Evolutionary conservation across 2,888 invertebrate genomes (phyloP), one percentile per base, ranked within the genome.

Genomic region (Limnephilus auricula): DNA sequence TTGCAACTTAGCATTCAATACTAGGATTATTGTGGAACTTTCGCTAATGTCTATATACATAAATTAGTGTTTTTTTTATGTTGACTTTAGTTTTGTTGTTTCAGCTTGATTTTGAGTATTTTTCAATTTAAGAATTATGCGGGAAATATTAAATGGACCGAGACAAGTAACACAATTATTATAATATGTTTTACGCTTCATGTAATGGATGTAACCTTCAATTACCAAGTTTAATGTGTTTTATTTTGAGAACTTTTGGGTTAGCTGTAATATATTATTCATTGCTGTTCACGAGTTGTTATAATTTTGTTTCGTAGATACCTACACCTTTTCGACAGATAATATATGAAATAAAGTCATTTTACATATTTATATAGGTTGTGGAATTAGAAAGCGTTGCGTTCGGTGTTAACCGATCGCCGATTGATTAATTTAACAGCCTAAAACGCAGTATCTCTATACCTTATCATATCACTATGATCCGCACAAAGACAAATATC

Each of bases 1-100:
- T 82, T 82, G 34, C 30, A 15, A 45, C 85, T 85, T 85, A 85
- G 25, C 45, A 40, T 40, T 34, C 37, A 85, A 65, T 65, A n/a
- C 65, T n/a, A 65, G 65, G 65, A 65, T 65, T 65, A 65, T n/a
- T 6, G 65, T 65, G 65, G 65, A 65, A 65, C 65, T 65, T 65
- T 65, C 65, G 5, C 25, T 6, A 25, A 65, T 9, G n/a, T 25
- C 65, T 65, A 65, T n/a, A n/a, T 65, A 65, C 65, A 65, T 65
- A 65, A 65, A 65, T 65, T 65, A 65, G 65, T 65, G 25, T n/a
- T 6, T 65, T 65, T 65, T 65, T 65, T 25, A 65, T 65, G 65
- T 65, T 65, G 65, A 65, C 65, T 9, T 65, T 9, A 65, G 65
- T 65, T 65, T 65, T 65, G 9, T 65, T 65, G 65, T 65, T 65